These are phyloP conservation scores for Champsocephalus gunnari DNA, from an alignment of 2,797 vertebrate species.

Conservation along the genomic window DNA sequence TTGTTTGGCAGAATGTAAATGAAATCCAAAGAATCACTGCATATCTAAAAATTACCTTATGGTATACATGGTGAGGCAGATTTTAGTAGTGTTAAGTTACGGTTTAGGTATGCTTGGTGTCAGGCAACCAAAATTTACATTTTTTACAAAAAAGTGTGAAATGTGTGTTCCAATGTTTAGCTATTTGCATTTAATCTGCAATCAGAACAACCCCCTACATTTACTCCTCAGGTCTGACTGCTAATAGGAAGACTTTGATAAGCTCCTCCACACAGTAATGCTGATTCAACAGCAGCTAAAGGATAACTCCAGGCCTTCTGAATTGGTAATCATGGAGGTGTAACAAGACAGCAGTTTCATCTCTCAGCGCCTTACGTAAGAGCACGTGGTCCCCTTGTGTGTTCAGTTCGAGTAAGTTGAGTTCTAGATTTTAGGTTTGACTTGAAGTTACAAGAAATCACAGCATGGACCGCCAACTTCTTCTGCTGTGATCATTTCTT, in stretches of 20 bases:
- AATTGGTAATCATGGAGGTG: constrained; percentile 58
- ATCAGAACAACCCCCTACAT: constrained; percentile 31
- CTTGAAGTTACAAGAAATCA: constrained; percentile 63
- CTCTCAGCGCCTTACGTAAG: constrained; percentile 28
- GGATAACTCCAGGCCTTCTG: constrained; percentile 58
- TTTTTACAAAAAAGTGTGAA: not conserved
- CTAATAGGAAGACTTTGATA: constrained; percentile 56
- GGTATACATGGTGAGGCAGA: too few species aligned
- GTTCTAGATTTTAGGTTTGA: constrained; percentile 53
- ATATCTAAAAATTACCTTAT: too few species aligned
- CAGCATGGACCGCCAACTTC: constrained; percentile 53
- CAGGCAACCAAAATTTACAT: not conserved
- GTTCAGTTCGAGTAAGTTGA: constrained; percentile 61
- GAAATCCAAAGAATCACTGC: too few species aligned
- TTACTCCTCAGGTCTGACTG: constrained; percentile 37
- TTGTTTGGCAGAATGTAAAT: too few species aligned
- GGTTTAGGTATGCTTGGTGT: not conserved
- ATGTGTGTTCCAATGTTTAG: constrained; percentile 20
- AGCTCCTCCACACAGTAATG: constrained; percentile 42
- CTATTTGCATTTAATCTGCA: constrained; percentile 29
- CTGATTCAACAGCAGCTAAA: constrained; percentile 62
- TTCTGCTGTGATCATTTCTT: constrained; percentile 35
- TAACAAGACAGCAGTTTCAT: constrained; percentile 64
- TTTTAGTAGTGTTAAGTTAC: too few species aligned
- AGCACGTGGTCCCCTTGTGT: constrained; percentile 44